Evolutionary conservation across 2,797 vertebrate genomes (phyloP).

Genomic region (Lindbergichthys nudifrons): DNA sequence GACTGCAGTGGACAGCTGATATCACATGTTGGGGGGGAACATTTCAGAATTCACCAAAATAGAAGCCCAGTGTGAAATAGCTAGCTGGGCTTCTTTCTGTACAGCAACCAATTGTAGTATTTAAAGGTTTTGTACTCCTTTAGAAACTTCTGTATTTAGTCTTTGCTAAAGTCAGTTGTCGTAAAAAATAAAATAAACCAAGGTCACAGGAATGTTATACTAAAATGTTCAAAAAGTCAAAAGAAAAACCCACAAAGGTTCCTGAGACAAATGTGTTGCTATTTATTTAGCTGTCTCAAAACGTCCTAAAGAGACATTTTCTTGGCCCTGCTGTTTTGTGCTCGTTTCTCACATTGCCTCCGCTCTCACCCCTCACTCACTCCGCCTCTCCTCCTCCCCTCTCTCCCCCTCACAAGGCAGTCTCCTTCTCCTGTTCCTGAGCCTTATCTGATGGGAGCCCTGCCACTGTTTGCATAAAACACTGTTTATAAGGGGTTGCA

Average conservation of each 20-base stretch:
- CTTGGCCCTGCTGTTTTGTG: constrained; percentile 36
- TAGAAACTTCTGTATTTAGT: background rate
- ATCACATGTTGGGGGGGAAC: constrained; percentile 26
- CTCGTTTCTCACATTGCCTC: constrained; percentile 70
- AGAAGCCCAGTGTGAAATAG: constrained; percentile 11
- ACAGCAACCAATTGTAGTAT: background rate
- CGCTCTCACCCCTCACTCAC: constrained; percentile 64
- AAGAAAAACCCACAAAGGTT: constrained; percentile 25
- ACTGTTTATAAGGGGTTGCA: constrained; percentile 86
- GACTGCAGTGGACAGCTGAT: constrained; percentile 54
- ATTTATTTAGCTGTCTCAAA: constrained; percentile 52
- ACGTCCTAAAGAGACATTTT: constrained; percentile 38
- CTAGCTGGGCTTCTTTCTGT: background rate
- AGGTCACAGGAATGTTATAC: constrained; percentile 15
- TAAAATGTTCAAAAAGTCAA: constrained; percentile 28
- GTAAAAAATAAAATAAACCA: background rate
- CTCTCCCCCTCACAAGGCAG: constrained; percentile 67
- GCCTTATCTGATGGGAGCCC: constrained; percentile 85
- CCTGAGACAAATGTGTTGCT: constrained; percentile 30
- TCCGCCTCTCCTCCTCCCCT: constrained; percentile 53
- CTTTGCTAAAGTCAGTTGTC: constrained; percentile 6
- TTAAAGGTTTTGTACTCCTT: background rate
- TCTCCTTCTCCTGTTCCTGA: constrained; percentile 79
- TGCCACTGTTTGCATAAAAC: constrained; percentile 87
- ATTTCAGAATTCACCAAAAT: constrained; percentile 17